Percentiles rank a stretch among this genome's conserved stretches.
Evolutionary conservation across 2,113 vertebrate species (phyloP).

Genomic region (Onychostruthus taczanowskii): DNA sequence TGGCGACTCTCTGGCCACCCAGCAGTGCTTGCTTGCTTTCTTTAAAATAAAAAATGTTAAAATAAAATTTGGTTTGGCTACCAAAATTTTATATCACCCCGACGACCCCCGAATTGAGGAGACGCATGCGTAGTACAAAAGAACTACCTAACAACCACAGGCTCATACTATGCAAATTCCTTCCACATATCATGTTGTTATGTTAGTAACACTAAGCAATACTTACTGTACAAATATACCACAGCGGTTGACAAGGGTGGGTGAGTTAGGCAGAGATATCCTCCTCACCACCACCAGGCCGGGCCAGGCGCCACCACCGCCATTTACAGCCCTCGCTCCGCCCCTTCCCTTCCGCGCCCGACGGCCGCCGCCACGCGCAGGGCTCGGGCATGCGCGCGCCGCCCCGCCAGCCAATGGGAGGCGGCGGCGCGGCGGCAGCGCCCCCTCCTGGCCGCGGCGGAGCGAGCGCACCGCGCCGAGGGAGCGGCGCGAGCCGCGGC

Average conservation of each 20-base stretch:
- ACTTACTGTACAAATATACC: neutral
- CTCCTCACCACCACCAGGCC: neutral
- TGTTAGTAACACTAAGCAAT: no score
- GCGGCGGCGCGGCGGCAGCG: neutral
- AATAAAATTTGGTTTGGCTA: neutral
- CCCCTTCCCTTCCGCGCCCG: neutral
- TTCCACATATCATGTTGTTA: no score
- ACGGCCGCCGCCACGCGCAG: neutral
- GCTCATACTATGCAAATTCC: neutral
- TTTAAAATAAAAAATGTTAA: neutral
- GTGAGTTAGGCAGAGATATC: no score
- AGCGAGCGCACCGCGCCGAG: neutral
- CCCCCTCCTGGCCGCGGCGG: neutral
- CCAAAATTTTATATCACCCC: neutral
- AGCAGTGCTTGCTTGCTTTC: neutral
- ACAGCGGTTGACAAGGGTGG: no score
- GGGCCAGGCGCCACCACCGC: accelerated
- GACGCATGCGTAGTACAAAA: accelerated
- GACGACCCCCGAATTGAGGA: accelerated
- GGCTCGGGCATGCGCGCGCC: neutral
- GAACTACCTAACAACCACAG: no score
- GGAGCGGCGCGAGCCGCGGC: neutral
- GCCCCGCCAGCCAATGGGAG: neutral
- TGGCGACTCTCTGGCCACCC: neutral
- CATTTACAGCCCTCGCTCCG: accelerated